Conservation (phyloP, 2,797 vertebrate genomes). For the Parotocinclus haroldoi region DNA sequence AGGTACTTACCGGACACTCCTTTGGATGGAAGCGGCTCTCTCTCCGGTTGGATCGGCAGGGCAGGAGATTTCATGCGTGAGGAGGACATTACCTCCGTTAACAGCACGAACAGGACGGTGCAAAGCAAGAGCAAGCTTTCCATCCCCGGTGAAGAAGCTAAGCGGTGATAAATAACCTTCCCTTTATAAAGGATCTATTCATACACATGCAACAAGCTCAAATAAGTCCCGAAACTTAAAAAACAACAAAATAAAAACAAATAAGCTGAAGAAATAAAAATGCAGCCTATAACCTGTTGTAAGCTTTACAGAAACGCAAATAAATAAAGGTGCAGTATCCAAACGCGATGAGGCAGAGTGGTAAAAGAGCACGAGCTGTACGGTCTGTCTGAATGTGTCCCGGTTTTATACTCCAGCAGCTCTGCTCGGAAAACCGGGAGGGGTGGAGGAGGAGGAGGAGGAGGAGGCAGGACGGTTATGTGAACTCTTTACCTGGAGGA, state of each 20-base stretch:
- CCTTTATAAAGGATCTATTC: too few relatives aligned
- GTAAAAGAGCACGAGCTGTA: conserved; percentile 6
- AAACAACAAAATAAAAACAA: too few relatives aligned
- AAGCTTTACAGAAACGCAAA: too few relatives aligned
- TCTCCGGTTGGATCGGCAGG: conserved; percentile 89
- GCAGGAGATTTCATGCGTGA: conserved; percentile 74
- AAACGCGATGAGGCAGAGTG: too few relatives aligned
- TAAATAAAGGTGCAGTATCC: too few relatives aligned
- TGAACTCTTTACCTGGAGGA: conserved; percentile 37
- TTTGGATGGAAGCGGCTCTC: conserved; percentile 79
- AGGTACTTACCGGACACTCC: conserved; percentile 77
- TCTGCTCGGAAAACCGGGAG: conserved; percentile 11
- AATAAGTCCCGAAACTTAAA: too few relatives aligned
- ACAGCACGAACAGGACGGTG: conserved; percentile 62
- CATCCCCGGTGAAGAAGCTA: conserved; percentile 54
- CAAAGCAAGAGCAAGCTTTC: conserved; percentile 56
- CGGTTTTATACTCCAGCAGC: conserved; percentile 68
- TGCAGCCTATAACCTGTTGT: too few relatives aligned
- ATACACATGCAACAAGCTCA: too few relatives aligned
- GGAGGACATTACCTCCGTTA: conserved; percentile 58
- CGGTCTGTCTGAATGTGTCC: conserved; percentile 34
- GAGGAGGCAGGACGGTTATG: conserved; percentile 37
- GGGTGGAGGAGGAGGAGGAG: background rate
- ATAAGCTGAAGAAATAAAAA: too few relatives aligned
- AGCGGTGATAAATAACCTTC: too few relatives aligned